phyloP scores from a whole-genome alignment of 64 coral and sea anemone genomes.

The Astreopora myriophthalma region DNA sequence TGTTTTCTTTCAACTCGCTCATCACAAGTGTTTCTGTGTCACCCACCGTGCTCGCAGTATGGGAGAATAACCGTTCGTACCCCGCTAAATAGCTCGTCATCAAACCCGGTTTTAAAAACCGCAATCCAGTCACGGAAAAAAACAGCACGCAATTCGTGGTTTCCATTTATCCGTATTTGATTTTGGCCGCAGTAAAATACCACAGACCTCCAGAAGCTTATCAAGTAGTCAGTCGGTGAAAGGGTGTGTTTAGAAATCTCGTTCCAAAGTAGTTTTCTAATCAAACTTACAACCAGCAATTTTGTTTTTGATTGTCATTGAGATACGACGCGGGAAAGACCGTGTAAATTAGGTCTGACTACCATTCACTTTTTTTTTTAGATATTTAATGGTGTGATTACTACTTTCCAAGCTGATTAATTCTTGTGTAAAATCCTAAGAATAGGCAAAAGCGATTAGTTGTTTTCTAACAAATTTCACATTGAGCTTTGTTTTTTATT shows the following conservation, averaged over 20 bases:
- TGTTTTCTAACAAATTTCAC: conserved; percentile 13
- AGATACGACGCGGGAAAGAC: not conserved
- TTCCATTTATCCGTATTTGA: not conserved
- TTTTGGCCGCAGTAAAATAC: not conserved
- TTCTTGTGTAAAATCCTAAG: conserved; percentile 39
- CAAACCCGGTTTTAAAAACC: conserved; percentile 29
- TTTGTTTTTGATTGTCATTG: not conserved
- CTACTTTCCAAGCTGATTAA: conserved; percentile 39
- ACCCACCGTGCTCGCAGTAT: conserved; percentile 13
- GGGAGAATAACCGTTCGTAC: not conserved
- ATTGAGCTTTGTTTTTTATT: conserved; percentile 18
- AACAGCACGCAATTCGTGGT: conserved; percentile 18
- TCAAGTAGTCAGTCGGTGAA: not conserved
- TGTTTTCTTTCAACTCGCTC: conserved; percentile 56
- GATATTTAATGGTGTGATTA: conserved; percentile 41
- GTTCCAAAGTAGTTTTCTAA: conserved; percentile 11
- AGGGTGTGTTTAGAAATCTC: conserved; percentile 19
- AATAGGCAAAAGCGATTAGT: conserved; percentile 49
- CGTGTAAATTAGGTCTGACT: conserved; percentile 17
- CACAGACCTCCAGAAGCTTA: not conserved
- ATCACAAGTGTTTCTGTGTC: conserved; percentile 31
- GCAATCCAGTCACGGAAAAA: not conserved
- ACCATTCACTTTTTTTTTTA: not conserved
- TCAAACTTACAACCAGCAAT: conserved; percentile 27
- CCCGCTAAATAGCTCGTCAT: conserved; percentile 32